Evolutionary conservation across 35 echinoderm and acorn worm genomes (phyloP), one percentile per base, ranked within the genome.

Genomic region (Strongylocentrotus purpuratus): DNA sequence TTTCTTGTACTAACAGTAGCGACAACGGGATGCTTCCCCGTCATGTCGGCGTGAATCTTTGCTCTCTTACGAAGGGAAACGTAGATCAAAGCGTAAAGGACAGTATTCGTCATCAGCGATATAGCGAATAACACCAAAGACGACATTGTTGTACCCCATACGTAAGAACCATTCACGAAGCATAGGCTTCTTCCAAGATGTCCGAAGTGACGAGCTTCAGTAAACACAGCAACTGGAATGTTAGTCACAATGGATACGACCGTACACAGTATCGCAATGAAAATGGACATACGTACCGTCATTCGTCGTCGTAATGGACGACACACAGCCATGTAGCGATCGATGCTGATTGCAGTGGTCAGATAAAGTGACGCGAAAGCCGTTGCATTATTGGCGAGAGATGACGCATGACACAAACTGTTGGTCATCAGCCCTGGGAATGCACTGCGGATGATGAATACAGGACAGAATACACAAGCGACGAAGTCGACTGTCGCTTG

Each of bases 301-400:
- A 70, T 70, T 70, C 61, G 17, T 1, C 61, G 61, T 70, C 61
- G 61, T 28, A 70, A 70, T 25, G 61, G 61, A 25, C 17, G 15
- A 70, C 61, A 94, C 12, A 94, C 94, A 15, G 25, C 32, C 45
- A 86, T 31, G 61, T 85, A 85, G 33, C 94, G 58, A 94, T 94
- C 94, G 61, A 94, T 85, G 91, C 91, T 92, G n/a, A 92, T 92
- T 11, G 31, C 15, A 11, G 61, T 70, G 25, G 61, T 70, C 12
- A 70, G 61, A 5, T 25, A 70, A 6, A 70, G 61, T 20, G 61
- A 70, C 2, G 61, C 22, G 25, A 70, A 70, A 20, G 61, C 15
- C 5, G 5, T 17, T 28, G 5, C 25, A 59, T 70, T 28, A 17
- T 70, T 14, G 5, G 25, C 22, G 5, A 70, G 4, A 14, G 18